phyloP scores from a whole-genome alignment of 2,113 vertebrate species.

The Fulmarus glacialis region DNA sequence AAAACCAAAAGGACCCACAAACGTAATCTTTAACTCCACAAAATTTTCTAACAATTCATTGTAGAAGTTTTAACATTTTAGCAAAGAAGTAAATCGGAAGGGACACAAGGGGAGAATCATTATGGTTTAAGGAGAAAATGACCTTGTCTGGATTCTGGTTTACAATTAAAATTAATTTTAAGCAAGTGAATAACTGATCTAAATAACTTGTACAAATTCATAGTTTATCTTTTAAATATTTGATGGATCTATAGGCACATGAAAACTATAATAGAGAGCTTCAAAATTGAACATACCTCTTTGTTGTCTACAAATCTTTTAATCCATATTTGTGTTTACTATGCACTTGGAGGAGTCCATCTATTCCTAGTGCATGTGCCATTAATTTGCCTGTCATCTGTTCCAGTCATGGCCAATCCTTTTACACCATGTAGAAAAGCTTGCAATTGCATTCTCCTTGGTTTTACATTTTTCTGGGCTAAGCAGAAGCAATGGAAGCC shows the following conservation, averaged over 20 bases:
- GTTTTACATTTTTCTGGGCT: background rate
- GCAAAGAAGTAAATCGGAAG: background rate
- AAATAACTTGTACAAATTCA: background rate
- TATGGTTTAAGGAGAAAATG: background rate
- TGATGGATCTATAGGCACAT: rapidly evolving
- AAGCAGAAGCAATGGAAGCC: background rate
- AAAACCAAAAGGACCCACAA: background rate
- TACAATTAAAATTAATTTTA: background rate
- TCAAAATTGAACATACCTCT: background rate
- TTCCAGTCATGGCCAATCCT: background rate
- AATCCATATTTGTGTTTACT: background rate
- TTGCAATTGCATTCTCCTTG: background rate
- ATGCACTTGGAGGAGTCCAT: background rate
- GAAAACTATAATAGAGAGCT: background rate
- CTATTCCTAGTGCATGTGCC: background rate
- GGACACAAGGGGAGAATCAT: too few species aligned
- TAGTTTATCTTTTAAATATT: background rate
- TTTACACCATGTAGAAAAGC: background rate
- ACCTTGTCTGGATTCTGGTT: background rate
- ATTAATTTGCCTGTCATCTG: background rate
- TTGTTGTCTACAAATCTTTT: background rate
- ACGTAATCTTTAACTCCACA: rapidly evolving
- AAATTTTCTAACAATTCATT: background rate
- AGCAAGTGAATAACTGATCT: background rate
- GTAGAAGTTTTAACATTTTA: background rate